These are phyloP conservation scores for Melanerpes aurifrons DNA, from an alignment of 2,113 vertebrate species.

Conservation along the genomic window DNA sequence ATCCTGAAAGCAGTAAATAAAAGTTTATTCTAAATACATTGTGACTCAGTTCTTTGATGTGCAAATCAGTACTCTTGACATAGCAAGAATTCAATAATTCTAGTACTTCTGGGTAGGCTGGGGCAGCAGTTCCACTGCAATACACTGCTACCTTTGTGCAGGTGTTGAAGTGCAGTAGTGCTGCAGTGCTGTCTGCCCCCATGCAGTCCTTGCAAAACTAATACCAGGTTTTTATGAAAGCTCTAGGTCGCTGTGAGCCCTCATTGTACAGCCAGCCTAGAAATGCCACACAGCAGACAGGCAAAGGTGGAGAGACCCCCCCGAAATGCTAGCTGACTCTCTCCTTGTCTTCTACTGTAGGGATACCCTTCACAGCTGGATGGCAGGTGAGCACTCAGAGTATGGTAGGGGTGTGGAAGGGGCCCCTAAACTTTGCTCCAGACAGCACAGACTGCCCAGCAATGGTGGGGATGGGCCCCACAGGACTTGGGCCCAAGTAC, in stretches of 20 bases:
- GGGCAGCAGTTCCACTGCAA: not conserved
- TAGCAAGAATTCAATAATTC: not conserved
- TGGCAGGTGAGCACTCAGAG: not conserved
- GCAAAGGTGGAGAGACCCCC: not conserved
- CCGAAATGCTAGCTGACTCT: not conserved
- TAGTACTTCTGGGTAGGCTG: not conserved
- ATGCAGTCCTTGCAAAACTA: not conserved
- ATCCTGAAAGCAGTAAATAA: slow-evolving; percentile 75
- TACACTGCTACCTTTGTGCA: accelerated
- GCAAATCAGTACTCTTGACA: not conserved
- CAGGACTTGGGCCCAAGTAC: not conserved
- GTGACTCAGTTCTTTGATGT: slow-evolving; percentile 54
- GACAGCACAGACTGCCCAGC: not conserved
- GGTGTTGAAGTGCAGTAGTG: not conserved
- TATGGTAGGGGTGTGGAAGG: not conserved
- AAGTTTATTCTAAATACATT: slow-evolving; percentile 76
- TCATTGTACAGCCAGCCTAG: not conserved
- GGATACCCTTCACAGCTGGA: not conserved
- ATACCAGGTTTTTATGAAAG: not conserved
- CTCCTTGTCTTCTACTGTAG: not conserved
- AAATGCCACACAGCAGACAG: accelerated
- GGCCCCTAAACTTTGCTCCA: not conserved
- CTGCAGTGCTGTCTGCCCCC: not conserved
- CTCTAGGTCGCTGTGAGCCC: not conserved
- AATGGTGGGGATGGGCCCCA: accelerated